Percentiles rank a stretch among this genome's conserved stretches.
These are phyloP conservation scores for Sarcophaga peregrina DNA, from an alignment of 1,140 invertebrate genomes.

Conservation along the genomic window DNA sequence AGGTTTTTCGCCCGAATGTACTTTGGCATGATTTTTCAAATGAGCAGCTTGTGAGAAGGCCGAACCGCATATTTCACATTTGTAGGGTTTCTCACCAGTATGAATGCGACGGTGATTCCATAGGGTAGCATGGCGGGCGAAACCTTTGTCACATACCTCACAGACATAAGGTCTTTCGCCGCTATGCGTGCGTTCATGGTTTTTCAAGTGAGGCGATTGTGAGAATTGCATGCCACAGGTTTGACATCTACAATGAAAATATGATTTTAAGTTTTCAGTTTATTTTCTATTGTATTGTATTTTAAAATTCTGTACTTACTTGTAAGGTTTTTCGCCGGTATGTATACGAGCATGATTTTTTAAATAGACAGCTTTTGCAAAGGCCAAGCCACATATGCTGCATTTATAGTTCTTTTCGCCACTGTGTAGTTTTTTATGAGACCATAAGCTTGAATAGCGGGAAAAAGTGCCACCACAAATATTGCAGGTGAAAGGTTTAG, in stretches of 20 bases:
- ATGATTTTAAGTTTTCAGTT: not conserved
- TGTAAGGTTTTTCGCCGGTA: constrained; percentile 85
- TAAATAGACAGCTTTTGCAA: constrained; percentile 89
- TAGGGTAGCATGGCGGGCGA: constrained; percentile 84
- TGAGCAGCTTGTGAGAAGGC: constrained; percentile 90
- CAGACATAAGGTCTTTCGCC: constrained; percentile 92
- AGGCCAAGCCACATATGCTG: constrained; percentile 91
- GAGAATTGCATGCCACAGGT: constrained; percentile 90
- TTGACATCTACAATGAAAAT: constrained; percentile 71
- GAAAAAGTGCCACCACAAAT: constrained; percentile 86
- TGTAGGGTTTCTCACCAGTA: constrained; percentile 90
- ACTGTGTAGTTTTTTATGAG: constrained; percentile 85
- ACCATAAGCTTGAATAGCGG: constrained; percentile 86
- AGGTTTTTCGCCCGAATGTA: constrained; percentile 79
- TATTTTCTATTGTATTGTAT: not conserved
- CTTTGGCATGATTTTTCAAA: constrained; percentile 86
- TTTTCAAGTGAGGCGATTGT: constrained; percentile 89
- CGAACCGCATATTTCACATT: constrained; percentile 84
- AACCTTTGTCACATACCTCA: constrained; percentile 91
- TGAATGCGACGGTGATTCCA: constrained; percentile 94
- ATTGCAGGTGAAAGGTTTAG: constrained; percentile 86
- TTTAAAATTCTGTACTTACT: constrained; percentile 66
- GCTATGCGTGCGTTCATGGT: constrained; percentile 92
- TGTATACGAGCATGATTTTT: constrained; percentile 92
- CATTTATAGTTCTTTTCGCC: constrained; percentile 93